Conservation (phyloP, 2,888 invertebrate species). For the Hydrotaea diabolus region DNA sequence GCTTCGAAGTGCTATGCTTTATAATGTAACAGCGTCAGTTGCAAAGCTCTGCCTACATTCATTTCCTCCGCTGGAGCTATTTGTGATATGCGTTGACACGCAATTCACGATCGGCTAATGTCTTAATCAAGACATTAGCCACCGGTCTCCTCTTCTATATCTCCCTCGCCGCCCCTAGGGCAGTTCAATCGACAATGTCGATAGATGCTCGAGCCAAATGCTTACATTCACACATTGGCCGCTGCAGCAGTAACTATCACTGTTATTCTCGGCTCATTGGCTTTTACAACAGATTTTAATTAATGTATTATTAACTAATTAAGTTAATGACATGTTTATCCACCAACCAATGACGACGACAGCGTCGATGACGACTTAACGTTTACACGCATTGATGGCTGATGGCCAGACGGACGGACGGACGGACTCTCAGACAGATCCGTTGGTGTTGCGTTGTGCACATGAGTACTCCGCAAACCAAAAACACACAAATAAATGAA, state of each 20-base stretch:
- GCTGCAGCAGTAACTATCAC: background rate
- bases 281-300: conserved; percentile 26
- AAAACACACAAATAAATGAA: conserved; percentile 6
- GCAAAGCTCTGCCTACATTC: background rate
- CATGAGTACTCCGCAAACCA: background rate
- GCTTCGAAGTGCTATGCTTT: no score
- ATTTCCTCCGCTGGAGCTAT: background rate
- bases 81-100: background rate
- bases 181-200: no score
- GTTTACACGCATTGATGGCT: background rate
- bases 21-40: no score
- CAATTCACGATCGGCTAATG: background rate
- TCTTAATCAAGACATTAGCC: background rate
- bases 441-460: background rate
- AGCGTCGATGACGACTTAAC: background rate
- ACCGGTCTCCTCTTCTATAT: background rate
- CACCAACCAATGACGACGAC: conserved; percentile 7
- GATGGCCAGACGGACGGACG: background rate
- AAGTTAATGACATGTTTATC: conserved; percentile 56
- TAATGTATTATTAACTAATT: conserved; percentile 55
- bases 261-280: no score
- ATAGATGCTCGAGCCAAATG: background rate
- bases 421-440: conserved; percentile 7
- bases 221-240: background rate
- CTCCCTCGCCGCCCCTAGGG: background rate